Evolutionary conservation across 2,113 vertebrate genomes (phyloP).

Genomic region (Tichodroma muraria): DNA sequence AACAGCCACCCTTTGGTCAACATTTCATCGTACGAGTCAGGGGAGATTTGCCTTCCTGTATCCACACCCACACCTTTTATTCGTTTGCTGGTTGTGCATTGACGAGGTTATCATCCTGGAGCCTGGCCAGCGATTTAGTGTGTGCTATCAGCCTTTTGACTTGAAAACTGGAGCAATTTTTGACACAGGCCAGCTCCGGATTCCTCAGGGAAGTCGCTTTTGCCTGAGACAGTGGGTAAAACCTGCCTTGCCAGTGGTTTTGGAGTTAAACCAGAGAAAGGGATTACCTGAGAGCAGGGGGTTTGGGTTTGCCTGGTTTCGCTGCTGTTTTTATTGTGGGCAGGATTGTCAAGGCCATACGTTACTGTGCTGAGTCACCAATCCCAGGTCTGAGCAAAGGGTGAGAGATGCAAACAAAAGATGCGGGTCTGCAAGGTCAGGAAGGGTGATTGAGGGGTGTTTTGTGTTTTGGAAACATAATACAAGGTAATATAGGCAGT

Average conservation of each 20-base stretch:
- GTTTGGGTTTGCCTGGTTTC: neutral
- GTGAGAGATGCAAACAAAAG: neutral
- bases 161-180: neutral
- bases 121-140: accelerated
- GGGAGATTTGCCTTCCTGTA: neutral
- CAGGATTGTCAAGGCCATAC: neutral
- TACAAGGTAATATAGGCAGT: neutral
- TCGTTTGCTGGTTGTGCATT: neutral
- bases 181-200: neutral
- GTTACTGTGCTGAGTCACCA: neutral
- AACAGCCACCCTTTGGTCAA: neutral
- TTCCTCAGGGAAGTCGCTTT: neutral
- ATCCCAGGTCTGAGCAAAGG: neutral
- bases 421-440: neutral
- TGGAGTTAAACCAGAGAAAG: neutral
- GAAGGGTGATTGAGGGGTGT: neutral
- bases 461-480: neutral
- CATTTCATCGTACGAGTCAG: neutral
- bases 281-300: neutral
- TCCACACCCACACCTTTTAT: neutral
- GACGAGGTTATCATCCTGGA: neutral
- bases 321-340: neutral
- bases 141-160: neutral
- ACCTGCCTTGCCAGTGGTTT: accelerated
- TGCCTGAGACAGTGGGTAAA: neutral